Conservation (phyloP, 2,113 vertebrate species). For the Tinamus guttatus region DNA sequence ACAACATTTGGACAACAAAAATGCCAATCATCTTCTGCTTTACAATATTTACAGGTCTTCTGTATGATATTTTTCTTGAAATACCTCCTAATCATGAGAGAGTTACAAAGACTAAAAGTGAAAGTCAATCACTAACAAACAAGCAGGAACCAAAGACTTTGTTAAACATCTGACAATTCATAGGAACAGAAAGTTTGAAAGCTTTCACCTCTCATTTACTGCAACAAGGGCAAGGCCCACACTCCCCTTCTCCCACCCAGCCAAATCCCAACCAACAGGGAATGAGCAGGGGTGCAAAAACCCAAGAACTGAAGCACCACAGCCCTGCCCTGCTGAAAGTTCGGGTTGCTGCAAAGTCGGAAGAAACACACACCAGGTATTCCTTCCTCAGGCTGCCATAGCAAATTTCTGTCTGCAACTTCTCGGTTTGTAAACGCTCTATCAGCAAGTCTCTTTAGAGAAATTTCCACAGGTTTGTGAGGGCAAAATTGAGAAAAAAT, state of each 20-base stretch:
- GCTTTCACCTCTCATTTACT: background rate
- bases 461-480: background rate
- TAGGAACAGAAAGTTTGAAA: background rate
- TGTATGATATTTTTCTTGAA: background rate
- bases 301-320: background rate
- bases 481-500: background rate
- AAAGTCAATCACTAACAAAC: slow-evolving; percentile 8
- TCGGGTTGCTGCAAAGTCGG: background rate
- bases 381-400: background rate
- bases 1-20: background rate
- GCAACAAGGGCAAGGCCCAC: background rate
- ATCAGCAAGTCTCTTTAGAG: background rate
- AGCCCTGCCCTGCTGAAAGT: background rate
- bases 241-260: background rate
- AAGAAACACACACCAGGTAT: background rate
- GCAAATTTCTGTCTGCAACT: background rate
- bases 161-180: background rate
- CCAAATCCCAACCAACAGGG: background rate
- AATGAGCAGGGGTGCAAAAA: background rate
- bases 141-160: background rate
- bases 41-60: background rate
- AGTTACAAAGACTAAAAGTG: background rate
- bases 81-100: background rate
- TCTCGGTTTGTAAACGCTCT: background rate
- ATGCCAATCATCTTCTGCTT: background rate